Evolutionary conservation across 2,113 vertebrate species (phyloP).

Genomic region (Procavia capensis): DNA sequence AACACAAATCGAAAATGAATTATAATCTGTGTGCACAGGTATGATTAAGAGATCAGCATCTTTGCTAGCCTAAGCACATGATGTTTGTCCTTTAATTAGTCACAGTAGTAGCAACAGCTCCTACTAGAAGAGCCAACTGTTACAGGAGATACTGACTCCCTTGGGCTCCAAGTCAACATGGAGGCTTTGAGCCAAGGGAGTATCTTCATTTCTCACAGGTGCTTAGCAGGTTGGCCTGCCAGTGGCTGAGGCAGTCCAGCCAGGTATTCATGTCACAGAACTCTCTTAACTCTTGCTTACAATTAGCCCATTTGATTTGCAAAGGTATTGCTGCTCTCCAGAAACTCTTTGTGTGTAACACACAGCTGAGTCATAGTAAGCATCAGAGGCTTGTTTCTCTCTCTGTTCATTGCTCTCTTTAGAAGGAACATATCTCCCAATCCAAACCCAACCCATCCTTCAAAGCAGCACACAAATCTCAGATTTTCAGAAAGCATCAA

Average conservation of each 20-base stretch:
- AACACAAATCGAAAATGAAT: conserved; percentile 35
- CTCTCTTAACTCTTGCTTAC: conserved; percentile 20
- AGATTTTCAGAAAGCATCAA: conserved; percentile 61
- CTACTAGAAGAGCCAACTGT: conserved; percentile 52
- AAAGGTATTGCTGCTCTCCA: background rate
- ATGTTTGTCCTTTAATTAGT: conserved; percentile 62
- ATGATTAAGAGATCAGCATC: conserved; percentile 40
- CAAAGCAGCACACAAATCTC: conserved; percentile 48
- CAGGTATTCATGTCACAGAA: background rate
- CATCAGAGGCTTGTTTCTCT: background rate
- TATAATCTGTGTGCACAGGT: conserved; percentile 40
- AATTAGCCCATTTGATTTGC: conserved; percentile 25
- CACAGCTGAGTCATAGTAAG: background rate
- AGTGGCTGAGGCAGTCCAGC: background rate
- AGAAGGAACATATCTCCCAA: conserved; percentile 33
- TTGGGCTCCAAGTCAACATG: conserved; percentile 25
- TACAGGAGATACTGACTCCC: conserved; percentile 47
- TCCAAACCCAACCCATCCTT: conserved; percentile 15
- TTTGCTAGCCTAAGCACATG: conserved; percentile 48
- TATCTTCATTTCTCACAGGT: conserved; percentile 66
- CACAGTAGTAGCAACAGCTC: conserved; percentile 18
- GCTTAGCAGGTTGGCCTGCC: conserved; percentile 41
- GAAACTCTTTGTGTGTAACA: background rate
- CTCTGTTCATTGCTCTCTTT: background rate
- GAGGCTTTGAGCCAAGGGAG: conserved; percentile 60